These are phyloP conservation scores for Rhysida immarginata DNA, from an alignment of 1,140 invertebrate species.

Conservation along the genomic window DNA sequence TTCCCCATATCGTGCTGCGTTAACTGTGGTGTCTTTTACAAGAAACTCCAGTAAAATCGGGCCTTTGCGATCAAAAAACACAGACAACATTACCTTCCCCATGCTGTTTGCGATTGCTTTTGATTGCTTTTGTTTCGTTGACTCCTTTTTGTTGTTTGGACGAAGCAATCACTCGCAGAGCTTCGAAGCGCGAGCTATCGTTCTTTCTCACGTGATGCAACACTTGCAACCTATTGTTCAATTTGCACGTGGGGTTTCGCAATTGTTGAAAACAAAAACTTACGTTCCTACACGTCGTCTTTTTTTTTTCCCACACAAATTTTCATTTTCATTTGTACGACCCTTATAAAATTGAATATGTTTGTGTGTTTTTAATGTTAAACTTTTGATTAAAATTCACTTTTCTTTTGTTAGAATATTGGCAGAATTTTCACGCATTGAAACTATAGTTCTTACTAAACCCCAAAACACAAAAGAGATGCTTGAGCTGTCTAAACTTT, in stretches of 20 bases:
- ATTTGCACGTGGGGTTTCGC: background rate
- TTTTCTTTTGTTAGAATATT: conserved; percentile 1
- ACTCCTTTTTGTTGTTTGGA: too few species aligned
- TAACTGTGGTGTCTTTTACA: too few species aligned
- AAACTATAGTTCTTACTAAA: conserved; percentile 22
- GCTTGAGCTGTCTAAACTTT: conserved; percentile 27
- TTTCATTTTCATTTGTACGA: background rate
- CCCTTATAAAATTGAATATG: background rate
- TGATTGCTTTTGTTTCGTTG: too few species aligned
- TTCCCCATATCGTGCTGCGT: too few species aligned
- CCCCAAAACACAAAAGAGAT: conserved; percentile 29
- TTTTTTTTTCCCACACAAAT: background rate
- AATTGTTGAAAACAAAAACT: background rate
- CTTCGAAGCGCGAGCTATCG: too few species aligned
- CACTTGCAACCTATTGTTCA: too few species aligned
- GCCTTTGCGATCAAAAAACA: too few species aligned
- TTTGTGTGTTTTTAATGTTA: background rate
- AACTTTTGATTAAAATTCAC: background rate
- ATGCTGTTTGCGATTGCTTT: too few species aligned
- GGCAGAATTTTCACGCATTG: background rate
- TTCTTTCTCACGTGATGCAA: too few species aligned
- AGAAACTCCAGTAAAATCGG: too few species aligned
- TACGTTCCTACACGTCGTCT: background rate
- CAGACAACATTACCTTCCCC: too few species aligned
- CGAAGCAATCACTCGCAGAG: too few species aligned